A percentile compares a stretch with the other conserved stretches of the same genome.
Conservation (phyloP, 1,140 invertebrate genomes). For the Pygmarrhopalites habei region DNA sequence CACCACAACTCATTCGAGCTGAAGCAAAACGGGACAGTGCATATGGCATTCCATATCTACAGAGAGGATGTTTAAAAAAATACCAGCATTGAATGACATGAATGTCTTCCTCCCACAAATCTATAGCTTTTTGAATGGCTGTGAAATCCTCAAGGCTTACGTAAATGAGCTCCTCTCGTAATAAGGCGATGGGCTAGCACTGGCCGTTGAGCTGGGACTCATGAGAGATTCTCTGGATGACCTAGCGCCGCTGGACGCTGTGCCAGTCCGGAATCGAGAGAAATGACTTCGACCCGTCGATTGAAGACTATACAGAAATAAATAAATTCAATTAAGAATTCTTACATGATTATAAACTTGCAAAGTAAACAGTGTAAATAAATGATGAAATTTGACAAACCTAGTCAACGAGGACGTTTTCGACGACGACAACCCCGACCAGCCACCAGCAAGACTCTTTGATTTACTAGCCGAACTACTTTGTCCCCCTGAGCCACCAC, state of each 20-base stretch:
- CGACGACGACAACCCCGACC: constrained; percentile 60
- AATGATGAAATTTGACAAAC: no score
- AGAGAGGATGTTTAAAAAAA: constrained; percentile 10
- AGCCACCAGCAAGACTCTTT: constrained; percentile 48
- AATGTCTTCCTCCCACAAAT: no score
- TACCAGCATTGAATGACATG: not conserved
- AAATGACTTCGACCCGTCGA: constrained; percentile 24
- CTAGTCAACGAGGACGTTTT: constrained; percentile 71
- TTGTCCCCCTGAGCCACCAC: constrained; percentile 48
- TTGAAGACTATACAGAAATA: no score
- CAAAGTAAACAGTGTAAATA: no score
- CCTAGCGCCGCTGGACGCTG: constrained; percentile 35
- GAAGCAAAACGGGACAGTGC: constrained; percentile 33
- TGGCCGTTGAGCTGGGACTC: constrained; percentile 39
- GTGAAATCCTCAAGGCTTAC: constrained; percentile 16
- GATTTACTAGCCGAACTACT: constrained; percentile 22
- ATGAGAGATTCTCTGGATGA: constrained; percentile 41
- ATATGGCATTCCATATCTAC: constrained; percentile 38
- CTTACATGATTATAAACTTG: no score
- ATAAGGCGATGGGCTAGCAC: constrained; percentile 35
- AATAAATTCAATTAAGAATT: no score
- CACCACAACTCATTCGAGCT: constrained; percentile 38
- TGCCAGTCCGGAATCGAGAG: constrained; percentile 12
- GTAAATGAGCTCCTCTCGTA: constrained; percentile 37
- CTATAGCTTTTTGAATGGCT: no score